Evolutionary conservation across 2,113 vertebrate genomes (phyloP).

Genomic region (Pogonocichla stellata): DNA sequence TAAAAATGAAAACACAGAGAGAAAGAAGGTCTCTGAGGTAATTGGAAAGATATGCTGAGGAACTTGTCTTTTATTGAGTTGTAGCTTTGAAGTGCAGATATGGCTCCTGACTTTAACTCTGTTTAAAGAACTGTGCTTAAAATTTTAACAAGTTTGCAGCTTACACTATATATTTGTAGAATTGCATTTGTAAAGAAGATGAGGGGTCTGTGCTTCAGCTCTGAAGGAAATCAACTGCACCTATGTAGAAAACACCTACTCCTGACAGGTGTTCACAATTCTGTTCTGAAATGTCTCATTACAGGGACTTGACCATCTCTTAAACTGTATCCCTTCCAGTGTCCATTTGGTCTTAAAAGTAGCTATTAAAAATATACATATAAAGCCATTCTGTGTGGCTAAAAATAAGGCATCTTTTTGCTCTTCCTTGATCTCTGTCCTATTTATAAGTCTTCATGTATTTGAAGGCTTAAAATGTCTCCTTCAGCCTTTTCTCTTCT

Average conservation of each 20-base stretch:
- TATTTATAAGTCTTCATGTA: neutral
- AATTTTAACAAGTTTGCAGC: neutral
- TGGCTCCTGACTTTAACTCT: neutral
- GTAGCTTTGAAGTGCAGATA: neutral
- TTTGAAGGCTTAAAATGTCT: neutral
- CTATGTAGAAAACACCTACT: neutral
- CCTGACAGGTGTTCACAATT: neutral
- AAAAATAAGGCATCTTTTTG: neutral
- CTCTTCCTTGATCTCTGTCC: neutral
- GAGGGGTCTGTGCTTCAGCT: neutral
- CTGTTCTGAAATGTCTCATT: neutral
- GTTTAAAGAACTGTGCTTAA: neutral
- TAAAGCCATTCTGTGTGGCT: neutral
- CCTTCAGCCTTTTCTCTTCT: neutral
- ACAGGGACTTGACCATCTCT: neutral
- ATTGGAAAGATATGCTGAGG: neutral
- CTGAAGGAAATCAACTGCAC: neutral
- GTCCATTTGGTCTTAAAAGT: neutral
- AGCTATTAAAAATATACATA: neutral
- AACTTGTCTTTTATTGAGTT: neutral
- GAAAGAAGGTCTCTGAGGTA: neutral
- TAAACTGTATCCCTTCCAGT: neutral
- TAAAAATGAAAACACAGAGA: neutral
- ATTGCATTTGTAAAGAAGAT: neutral
- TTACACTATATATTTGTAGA: accelerated